phyloP scores from a whole-genome alignment of 2,113 vertebrate genomes.

The Hippocampus abdominalis region DNA sequence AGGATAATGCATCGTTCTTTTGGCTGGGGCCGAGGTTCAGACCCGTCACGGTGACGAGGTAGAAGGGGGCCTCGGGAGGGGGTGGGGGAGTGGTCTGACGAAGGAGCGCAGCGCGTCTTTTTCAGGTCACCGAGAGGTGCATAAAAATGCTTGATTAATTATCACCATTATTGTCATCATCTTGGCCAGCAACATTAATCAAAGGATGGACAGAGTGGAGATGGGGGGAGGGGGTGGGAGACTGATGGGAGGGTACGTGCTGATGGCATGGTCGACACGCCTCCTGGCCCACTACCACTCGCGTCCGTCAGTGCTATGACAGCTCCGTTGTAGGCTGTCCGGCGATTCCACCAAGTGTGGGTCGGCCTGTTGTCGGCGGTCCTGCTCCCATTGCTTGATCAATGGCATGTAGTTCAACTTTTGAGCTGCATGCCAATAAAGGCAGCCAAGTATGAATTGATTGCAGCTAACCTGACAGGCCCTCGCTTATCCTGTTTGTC shows the following conservation, averaged over 20 bases:
- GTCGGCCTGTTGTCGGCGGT: constrained; percentile 40
- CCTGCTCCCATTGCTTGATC: constrained; percentile 46
- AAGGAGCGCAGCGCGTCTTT: constrained; percentile 64
- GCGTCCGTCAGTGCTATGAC: constrained; percentile 26
- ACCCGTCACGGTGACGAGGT: constrained; percentile 71
- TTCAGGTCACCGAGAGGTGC: constrained; percentile 76
- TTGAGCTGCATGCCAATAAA: constrained; percentile 61
- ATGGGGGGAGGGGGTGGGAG: background rate
- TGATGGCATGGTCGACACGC: constrained; percentile 42
- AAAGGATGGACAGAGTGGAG: constrained; percentile 45
- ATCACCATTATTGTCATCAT: constrained; percentile 76
- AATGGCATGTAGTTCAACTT: constrained; percentile 47
- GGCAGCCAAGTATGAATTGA: constrained; percentile 59
- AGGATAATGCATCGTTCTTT: constrained; percentile 80
- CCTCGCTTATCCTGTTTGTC: constrained; percentile 51
- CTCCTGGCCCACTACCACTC: constrained; percentile 20
- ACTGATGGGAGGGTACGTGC: constrained; percentile 21
- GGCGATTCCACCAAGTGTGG: constrained; percentile 46
- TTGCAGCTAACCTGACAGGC: constrained; percentile 55
- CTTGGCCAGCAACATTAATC: constrained; percentile 68
- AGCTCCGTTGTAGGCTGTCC: constrained; percentile 53
- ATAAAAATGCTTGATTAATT: constrained; percentile 77
- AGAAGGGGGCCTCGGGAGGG: constrained; percentile 9
- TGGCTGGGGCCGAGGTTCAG: constrained; percentile 68
- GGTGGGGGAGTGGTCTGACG: constrained; percentile 1